These are phyloP conservation scores for Hipparchia semele DNA, from an alignment of 2,888 invertebrate genomes.

Conservation along the genomic window DNA sequence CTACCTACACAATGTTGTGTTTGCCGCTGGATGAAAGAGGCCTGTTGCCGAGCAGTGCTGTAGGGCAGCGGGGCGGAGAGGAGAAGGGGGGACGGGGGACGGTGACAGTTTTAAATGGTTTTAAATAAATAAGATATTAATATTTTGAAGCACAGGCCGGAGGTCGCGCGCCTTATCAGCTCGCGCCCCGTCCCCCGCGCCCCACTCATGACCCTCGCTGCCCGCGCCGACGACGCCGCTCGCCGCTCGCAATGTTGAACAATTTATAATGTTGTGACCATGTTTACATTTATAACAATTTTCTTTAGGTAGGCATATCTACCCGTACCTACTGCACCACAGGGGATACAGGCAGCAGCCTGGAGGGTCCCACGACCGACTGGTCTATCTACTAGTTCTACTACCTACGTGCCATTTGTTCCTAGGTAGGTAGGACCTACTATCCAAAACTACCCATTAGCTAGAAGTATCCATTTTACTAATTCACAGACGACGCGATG, in stretches of 20 bases:
- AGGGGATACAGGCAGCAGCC: no score
- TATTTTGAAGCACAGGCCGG: conserved; percentile 50
- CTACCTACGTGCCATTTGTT: no score
- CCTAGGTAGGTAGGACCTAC: no score
- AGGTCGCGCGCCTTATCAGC: conserved; percentile 48
- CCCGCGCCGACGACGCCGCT: conserved; percentile 21
- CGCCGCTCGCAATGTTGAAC: conserved; percentile 17
- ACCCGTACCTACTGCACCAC: no score
- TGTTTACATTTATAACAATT: conserved; percentile 4
- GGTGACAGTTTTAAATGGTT: conserved; percentile 43
- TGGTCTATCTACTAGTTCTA: no score
- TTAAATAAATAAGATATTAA: conserved; percentile 50
- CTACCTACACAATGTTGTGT: neutral
- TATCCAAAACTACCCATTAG: no score
- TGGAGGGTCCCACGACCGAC: no score
- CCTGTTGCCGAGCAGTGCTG: neutral
- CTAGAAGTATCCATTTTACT: no score
- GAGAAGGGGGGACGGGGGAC: conserved; percentile 22
- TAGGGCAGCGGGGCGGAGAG: neutral
- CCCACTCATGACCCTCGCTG: conserved; percentile 9
- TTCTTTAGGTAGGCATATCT: neutral
- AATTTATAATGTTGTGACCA: conserved; percentile 12
- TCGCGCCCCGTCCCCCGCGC: conserved; percentile 27
- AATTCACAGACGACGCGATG: no score
- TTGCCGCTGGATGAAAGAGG: neutral